Conservation (phyloP, 2,797 vertebrate genomes). For the Setipinna tenuifilis region DNA sequence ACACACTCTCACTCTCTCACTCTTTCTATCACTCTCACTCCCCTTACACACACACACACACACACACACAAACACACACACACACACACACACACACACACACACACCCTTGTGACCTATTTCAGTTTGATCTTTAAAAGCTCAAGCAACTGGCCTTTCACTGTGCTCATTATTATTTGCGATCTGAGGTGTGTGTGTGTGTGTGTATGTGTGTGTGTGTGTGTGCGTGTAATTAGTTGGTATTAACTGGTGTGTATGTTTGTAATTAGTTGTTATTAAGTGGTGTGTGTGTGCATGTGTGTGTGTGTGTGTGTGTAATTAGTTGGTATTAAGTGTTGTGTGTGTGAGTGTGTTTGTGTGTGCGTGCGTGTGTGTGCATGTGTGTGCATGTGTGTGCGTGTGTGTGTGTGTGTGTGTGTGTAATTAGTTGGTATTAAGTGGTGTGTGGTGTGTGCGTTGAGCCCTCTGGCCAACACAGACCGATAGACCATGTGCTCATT, state of each 20-base stretch:
- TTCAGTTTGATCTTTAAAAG: too few species aligned
- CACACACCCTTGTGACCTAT: too few species aligned
- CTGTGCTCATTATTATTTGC: too few species aligned
- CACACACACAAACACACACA: too few species aligned
- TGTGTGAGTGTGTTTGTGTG: not conserved
- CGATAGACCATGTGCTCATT: not conserved
- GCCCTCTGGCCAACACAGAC: not conserved
- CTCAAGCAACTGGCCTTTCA: too few species aligned
- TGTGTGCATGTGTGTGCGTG: too few species aligned
- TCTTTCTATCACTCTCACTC: slow-evolving; percentile 14
- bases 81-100: too few species aligned
- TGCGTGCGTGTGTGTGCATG: slow-evolving; percentile 28
- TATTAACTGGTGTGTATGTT: too few species aligned
- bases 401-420: not conserved
- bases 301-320: not conserved
- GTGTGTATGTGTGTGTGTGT: too few species aligned
- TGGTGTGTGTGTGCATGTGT: slow-evolving; percentile 31
- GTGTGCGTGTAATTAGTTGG: too few species aligned
- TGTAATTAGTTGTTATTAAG: slow-evolving; percentile 1
- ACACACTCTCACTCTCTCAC: slow-evolving; percentile 18
- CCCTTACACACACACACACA: not conserved
- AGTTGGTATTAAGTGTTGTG: not conserved
- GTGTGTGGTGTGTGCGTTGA: not conserved
- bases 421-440: too few species aligned
- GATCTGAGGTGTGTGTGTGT: too few species aligned